Base-by-base conservation (phyloP, 2,113 vertebrate genomes). In the Pseudorhombus dupliciocellatus region DNA sequence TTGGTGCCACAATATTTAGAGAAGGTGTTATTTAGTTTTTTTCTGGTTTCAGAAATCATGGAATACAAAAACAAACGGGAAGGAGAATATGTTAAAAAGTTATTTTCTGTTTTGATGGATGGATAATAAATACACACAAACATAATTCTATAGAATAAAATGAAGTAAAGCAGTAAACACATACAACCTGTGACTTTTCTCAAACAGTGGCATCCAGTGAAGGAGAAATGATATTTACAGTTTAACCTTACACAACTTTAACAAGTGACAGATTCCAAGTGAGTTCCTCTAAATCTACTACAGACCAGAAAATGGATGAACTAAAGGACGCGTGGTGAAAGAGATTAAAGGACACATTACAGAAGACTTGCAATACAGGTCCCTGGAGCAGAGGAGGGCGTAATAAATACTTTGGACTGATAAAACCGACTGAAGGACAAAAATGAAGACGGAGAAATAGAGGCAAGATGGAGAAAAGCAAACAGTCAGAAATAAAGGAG, bases 361-460 rank as follows among this genome's bases (percentile, higher is more conserved):
- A 16, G n/a, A 80, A 55, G 73, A 77, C 55, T 69, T 34, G 42
- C 60, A 85, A 4, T 18, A 83, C 77, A 34, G 44, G 52, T 86
- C 79, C 83, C 65, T 22, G 62, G 66, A 85, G 79, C 21, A 58
- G 30, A 18, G 59, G 22, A 57, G 66, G 54, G 34, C 60, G 64
- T 59, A 75, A 87, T 75, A 75, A 86, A 85, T 78, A 88, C 20
- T 48, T 20, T 18, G 30, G 61, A 60, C 54, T 72, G 59, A 75
- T 80, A 70, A 77, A 72, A 75, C 12, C 3, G 30, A 26, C 57
- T 70, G 44, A 71, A 75, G 57, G 70, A 74, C 57, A 69, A 71
- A 77, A 81, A 57, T 56, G 20, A 70, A 54, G 46, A 30, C 22
- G 55, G 64, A 62, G 73, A 74, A 61, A 71, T 0, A 58, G 18